Evolutionary conservation across 2,888 invertebrate species (phyloP).

Genomic region (Limnephilus lunatus): DNA sequence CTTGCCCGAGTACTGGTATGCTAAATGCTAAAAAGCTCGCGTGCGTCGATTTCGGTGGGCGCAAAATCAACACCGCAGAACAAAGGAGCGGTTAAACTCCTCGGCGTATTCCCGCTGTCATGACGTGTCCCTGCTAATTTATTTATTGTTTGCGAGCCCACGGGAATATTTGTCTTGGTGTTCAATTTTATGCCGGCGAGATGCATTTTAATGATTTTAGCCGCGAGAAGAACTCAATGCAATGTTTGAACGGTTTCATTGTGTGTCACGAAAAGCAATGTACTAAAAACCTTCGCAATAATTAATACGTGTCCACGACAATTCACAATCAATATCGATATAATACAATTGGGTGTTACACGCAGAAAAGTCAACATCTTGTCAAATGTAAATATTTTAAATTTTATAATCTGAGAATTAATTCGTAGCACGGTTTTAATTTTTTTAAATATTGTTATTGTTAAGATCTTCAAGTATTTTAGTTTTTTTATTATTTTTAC

Average conservation of each 20-base stretch:
- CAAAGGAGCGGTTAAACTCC: constrained; percentile 6
- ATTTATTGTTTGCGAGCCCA: constrained; percentile 7
- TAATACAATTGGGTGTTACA: neutral
- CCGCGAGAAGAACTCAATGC: neutral
- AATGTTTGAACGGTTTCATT: neutral
- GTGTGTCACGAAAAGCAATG: neutral
- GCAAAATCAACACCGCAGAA: constrained; percentile 23
- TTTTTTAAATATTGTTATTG: too few relatives aligned
- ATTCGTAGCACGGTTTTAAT: too few relatives aligned
- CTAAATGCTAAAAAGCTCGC: neutral
- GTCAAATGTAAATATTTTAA: too few relatives aligned
- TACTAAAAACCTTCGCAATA: neutral
- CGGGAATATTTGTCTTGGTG: constrained; percentile 27
- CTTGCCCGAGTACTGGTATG: neutral
- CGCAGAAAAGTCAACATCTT: too few relatives aligned
- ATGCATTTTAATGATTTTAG: constrained; percentile 2
- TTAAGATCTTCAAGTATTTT: too few relatives aligned
- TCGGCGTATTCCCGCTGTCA: neutral
- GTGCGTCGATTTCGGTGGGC: constrained; percentile 9
- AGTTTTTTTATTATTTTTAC: too few relatives aligned
- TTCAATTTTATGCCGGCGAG: constrained; percentile 12
- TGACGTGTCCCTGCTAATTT: constrained; percentile 30
- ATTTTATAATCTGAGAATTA: too few relatives aligned
- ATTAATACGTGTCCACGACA: neutral
- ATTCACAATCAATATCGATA: neutral